Evolutionary conservation across 37 sponge, comb jelly and placozoan genomes (phyloP), one percentile per base, ranked within the genome.

Genomic region (Beroe forskalii): DNA sequence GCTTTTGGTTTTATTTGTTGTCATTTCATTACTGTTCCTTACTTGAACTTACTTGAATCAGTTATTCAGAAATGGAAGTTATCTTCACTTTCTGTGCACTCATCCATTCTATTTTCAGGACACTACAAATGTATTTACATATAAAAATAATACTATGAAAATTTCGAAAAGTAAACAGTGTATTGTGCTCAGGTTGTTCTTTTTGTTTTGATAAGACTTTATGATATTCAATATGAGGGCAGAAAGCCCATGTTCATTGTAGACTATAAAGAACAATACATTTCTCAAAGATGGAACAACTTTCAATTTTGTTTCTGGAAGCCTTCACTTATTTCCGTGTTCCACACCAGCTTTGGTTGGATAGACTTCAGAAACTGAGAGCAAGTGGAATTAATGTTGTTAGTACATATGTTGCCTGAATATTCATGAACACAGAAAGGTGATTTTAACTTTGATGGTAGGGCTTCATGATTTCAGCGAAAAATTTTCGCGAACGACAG

Each of bases 371-470:
- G 22, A 80, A 80, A 44, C 33, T 80, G 30, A 41, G 86, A 44
- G 86, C 86, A 41, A 94, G 93, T 31, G 98, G 98, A 0, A 89
- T 97, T 35, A 96, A 95, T 91, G 95, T 95, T 8, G 92, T 97
- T 19, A 96, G 96, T 64, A 96, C 98, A 22, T 97, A 97, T 60
- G 95, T 98, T n/a, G 93, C 97, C 6, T 98, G 99, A 98, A 98
- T 95, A 91, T 96, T 40, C 99, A 98, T 89, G 95, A 98, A 89
- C 89, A 28, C 41, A 67, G 4, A 92, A 92, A 0, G 95, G 95
- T 0, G 89, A 48, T 28, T 96, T 89, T 39, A 60, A 91, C 60
- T 98, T 96, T 69, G 62, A 19, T 20, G 96, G 96, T 93, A 92
- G 12, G 95, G 41, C 89, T 97, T 89, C 98, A 97, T 72, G 96